Evolutionary conservation across 2,797 vertebrate genomes (phyloP), one percentile per base, ranked within the genome.

Genomic region (Anguilla anguilla): DNA sequence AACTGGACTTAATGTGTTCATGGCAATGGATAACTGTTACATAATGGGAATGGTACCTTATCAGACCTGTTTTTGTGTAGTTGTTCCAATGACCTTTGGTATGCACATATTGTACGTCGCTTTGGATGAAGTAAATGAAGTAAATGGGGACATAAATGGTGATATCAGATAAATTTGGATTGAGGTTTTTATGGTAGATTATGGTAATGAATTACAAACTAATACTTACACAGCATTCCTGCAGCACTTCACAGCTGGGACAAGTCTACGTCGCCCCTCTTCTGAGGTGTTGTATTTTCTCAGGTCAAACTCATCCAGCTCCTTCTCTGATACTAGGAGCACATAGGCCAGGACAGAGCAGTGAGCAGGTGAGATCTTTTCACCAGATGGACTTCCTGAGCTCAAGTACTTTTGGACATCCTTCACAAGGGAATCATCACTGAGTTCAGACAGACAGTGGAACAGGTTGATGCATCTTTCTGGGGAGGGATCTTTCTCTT

Each of bases 401-500:
- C 49, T 51, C 49, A 15, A 59, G 53, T 83, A 74, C 2, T 83
- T 35, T 55, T 61, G 11, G 22, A 87, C n/a, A 0, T 86, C 84
- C 31, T 86, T 43, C 0, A 74, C 25, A 49, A 88, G 49, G 1
- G 85, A 84, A 2, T 0, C 15, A 46, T 89, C 69, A 53, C 86
- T 87, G 15, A 88, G 49, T 87, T 88, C 86, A 46, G 82, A 1
- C 35, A 88, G n/a, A 10, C 87, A 84, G 53, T 86, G 86, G 11
- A 87, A 61, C 28, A 88, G 88, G 72, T 88, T 79, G 9, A 90
- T 39, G 67, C 69, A 87, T 43, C 84, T 77, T 28, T 87, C 84
- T 17, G 89, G 0, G 4, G 82, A 79, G 46, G 72, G 55, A 72
- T 0, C 28, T 55, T 86, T 72, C 15, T 35, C 72, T 15, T 10